A percentile compares a stretch with the other conserved stretches of the same genome.
Conservation (phyloP, 2,113 vertebrate genomes). For the Centropristis striata region DNA sequence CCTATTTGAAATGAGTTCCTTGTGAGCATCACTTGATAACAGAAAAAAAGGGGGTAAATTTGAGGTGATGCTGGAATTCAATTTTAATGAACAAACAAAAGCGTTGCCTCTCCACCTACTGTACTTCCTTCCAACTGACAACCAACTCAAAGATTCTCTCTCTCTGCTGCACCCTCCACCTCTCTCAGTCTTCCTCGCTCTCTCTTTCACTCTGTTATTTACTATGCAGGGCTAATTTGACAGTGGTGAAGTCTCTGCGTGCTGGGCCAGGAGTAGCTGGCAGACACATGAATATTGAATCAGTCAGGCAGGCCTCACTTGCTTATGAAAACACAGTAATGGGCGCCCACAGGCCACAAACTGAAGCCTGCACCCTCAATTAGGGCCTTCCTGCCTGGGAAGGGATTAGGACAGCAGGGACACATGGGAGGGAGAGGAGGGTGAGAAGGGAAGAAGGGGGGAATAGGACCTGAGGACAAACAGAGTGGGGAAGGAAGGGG, state of each 20-base stretch:
- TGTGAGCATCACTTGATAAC: slow-evolving; percentile 38
- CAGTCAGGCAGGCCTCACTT: slow-evolving; percentile 90
- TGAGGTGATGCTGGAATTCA: slow-evolving; percentile 68
- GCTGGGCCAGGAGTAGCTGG: slow-evolving; percentile 87
- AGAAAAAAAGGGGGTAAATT: slow-evolving; percentile 40
- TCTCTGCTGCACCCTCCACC: slow-evolving; percentile 57
- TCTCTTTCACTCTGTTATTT: slow-evolving; percentile 82
- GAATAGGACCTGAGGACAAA: slow-evolving; percentile 88
- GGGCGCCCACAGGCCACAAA: slow-evolving; percentile 90
- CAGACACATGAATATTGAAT: slow-evolving; percentile 92
- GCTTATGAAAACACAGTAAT: slow-evolving; percentile 92
- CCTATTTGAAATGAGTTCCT: slow-evolving; percentile 38
- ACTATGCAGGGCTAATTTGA: slow-evolving; percentile 90
- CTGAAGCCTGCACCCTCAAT: slow-evolving; percentile 90
- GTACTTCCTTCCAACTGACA: slow-evolving; percentile 83
- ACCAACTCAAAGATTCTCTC: slow-evolving; percentile 72
- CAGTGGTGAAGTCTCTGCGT: slow-evolving; percentile 84
- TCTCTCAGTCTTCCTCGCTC: slow-evolving; percentile 50
- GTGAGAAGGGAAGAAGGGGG: slow-evolving; percentile 82
- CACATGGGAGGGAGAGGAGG: slow-evolving; percentile 86
- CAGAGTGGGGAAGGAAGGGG: slow-evolving; percentile 66
- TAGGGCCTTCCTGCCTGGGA: slow-evolving; percentile 90
- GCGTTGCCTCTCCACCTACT: slow-evolving; percentile 68
- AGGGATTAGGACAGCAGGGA: slow-evolving; percentile 88
- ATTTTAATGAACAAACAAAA: slow-evolving; percentile 82